Conservation (phyloP, 2,888 invertebrate species). For the Cyrtodaria siliqua region DNA sequence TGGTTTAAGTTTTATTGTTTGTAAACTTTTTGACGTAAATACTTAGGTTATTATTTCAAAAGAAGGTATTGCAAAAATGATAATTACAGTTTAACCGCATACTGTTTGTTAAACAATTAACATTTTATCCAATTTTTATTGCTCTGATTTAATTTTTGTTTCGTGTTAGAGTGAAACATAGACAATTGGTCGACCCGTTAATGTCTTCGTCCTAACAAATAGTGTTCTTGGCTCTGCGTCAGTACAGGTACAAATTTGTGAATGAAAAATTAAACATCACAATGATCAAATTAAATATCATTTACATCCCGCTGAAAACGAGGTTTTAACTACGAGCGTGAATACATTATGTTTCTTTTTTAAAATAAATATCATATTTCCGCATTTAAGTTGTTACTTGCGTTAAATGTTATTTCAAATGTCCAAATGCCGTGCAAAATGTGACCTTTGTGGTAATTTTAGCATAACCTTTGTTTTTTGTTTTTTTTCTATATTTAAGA, state of each 20-base stretch:
- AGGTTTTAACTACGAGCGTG: conserved; percentile 47
- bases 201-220: conserved; percentile 40
- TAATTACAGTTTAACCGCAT: neutral
- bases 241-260: conserved; percentile 36
- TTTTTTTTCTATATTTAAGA: conserved; percentile 10
- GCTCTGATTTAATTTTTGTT: conserved; percentile 6
- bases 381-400: conserved; percentile 26
- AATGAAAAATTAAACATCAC: conserved; percentile 36
- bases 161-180: conserved; percentile 11
- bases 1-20: no score
- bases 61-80: conserved; percentile 1
- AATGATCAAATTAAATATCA: conserved; percentile 41
- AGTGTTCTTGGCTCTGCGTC: conserved; percentile 13
- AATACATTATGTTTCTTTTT: conserved; percentile 32
- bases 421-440: conserved; percentile 38
- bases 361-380: conserved; percentile 41
- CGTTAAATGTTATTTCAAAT: conserved; percentile 37
- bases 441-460: conserved; percentile 4
- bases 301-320: conserved; percentile 40
- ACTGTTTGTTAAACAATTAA: conserved; percentile 5
- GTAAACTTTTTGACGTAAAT: neutral
- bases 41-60: neutral
- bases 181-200: conserved; percentile 23
- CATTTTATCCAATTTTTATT: conserved; percentile 11
- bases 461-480: conserved; percentile 19